These are phyloP conservation scores for Pseudopipra pipra DNA, from an alignment of 2,113 vertebrate genomes.

Conservation along the genomic window DNA sequence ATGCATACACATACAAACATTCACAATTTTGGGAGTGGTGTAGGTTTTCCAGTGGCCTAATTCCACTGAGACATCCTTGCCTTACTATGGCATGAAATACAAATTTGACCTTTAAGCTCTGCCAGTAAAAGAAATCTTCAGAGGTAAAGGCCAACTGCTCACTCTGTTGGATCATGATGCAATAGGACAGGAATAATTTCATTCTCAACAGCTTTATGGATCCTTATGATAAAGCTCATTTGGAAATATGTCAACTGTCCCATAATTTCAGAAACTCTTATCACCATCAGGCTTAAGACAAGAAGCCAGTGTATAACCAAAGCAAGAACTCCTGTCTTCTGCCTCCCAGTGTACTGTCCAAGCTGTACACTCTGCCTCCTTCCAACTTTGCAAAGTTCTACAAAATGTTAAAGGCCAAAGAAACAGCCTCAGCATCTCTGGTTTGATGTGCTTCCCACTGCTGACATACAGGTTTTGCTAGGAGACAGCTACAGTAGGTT, in stretches of 20 bases:
- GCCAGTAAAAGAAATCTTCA: background rate
- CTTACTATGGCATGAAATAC: background rate
- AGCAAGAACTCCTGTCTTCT: background rate
- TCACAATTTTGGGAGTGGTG: background rate
- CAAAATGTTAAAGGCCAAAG: background rate
- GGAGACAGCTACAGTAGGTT: background rate
- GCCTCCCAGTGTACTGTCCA: background rate
- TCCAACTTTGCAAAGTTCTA: background rate
- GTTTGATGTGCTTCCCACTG: background rate
- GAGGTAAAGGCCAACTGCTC: slow-evolving; percentile 1
- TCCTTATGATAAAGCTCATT: background rate
- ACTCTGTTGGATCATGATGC: background rate
- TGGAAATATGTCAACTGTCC: background rate
- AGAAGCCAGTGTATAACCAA: background rate
- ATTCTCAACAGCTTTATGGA: background rate
- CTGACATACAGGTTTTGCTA: background rate
- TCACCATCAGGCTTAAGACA: background rate
- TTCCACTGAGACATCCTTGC: background rate
- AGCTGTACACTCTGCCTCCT: background rate
- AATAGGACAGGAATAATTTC: background rate
- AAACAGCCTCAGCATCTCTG: background rate
- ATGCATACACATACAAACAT: background rate
- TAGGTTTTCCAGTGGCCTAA: background rate
- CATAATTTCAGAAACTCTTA: background rate
- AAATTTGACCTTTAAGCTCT: slow-evolving; percentile 7